phyloP scores from a whole-genome alignment of 35 echinoderm and acorn worm species.

The Apostichopus parvimensis region DNA sequence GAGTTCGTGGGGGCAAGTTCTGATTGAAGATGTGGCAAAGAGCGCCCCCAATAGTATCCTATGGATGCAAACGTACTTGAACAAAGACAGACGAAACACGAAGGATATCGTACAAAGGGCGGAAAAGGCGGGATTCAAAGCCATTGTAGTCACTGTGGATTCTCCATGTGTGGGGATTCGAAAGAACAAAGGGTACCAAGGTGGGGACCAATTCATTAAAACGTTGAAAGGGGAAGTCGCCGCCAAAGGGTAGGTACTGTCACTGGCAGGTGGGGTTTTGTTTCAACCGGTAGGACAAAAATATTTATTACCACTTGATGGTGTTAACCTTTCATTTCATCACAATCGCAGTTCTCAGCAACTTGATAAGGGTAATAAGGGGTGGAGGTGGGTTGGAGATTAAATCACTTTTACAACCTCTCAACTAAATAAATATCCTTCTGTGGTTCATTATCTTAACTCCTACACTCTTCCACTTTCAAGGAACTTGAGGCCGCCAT shows the following conservation, averaged over 20 bases:
- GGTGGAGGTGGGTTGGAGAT: no score
- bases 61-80: constrained; percentile 70
- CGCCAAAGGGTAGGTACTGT: constrained; percentile 17
- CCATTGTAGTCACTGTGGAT: constrained; percentile 76
- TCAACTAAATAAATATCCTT: no score
- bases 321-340: no score
- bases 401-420: no score
- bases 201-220: constrained; percentile 44
- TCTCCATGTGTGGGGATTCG: constrained; percentile 48
- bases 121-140: constrained; percentile 68
- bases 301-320: no score
- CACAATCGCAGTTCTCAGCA: no score
- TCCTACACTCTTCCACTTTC: no score
- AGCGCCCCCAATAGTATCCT: constrained; percentile 42
- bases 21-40: constrained; percentile 66
- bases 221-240: constrained; percentile 14
- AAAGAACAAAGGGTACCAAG: constrained; percentile 28
- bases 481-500: no score
- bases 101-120: constrained; percentile 57
- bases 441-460: no score
- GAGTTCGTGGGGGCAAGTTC: constrained; percentile 41
- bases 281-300: no score
- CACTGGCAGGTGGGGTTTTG: not conserved
- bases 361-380: no score
- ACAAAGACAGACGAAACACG: constrained; percentile 40